Conservation (phyloP, 2,888 invertebrate genomes). For the Torymus tubicola region DNA sequence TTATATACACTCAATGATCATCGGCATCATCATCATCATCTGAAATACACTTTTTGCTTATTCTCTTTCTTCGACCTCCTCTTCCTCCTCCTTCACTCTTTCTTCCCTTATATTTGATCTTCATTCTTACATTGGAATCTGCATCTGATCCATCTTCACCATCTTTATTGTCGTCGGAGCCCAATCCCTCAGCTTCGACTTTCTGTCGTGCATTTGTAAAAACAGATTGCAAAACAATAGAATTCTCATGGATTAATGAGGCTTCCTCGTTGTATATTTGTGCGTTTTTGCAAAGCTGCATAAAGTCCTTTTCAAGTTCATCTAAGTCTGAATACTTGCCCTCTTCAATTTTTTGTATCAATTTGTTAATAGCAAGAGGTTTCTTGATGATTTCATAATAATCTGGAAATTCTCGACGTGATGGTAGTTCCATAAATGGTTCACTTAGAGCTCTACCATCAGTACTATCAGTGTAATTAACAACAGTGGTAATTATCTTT, state of each 20-base stretch:
- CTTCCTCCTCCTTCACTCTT: slow-evolving; percentile 76
- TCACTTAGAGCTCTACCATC: slow-evolving; percentile 92
- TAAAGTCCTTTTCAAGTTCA: slow-evolving; percentile 93
- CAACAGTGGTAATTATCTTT: slow-evolving; percentile 91
- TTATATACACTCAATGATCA: slow-evolving; percentile 60
- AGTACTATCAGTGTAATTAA: slow-evolving; percentile 89
- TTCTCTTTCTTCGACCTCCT: slow-evolving; percentile 79
- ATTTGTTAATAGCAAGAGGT: slow-evolving; percentile 96
- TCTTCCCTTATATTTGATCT: slow-evolving; percentile 82
- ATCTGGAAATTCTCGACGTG: slow-evolving; percentile 94
- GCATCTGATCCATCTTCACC: slow-evolving; percentile 80
- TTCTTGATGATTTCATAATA: slow-evolving; percentile 98
- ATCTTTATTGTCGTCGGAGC: slow-evolving; percentile 58
- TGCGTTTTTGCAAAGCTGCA: slow-evolving; percentile 96
- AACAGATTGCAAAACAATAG: slow-evolving; percentile 93
- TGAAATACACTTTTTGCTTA: slow-evolving; percentile 81
- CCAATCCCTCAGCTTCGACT: slow-evolving; percentile 73
- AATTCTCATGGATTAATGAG: slow-evolving; percentile 96
- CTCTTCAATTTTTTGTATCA: slow-evolving; percentile 91
- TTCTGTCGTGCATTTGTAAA: slow-evolving; percentile 83
- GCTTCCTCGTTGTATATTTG: slow-evolving; percentile 98
- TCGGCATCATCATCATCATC: slow-evolving; percentile 80
- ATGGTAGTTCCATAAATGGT: slow-evolving; percentile 97
- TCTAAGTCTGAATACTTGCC: slow-evolving; percentile 89
- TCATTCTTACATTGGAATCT: slow-evolving; percentile 85